Base-by-base conservation (phyloP, 2,113 vertebrate species). In the Microtus montanus region DNA sequence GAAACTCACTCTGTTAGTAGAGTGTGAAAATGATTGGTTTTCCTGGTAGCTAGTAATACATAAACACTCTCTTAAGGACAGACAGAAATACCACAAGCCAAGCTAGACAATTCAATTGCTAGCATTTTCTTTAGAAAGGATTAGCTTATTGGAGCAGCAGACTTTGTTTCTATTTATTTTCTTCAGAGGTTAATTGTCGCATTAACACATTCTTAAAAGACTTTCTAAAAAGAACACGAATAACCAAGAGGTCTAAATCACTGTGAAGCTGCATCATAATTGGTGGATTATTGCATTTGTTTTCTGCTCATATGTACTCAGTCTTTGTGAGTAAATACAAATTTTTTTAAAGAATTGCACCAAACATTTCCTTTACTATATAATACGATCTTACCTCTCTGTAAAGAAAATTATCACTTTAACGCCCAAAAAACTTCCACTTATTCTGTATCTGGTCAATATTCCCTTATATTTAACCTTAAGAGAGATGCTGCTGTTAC, bases 191-290 rank as follows among this genome's bases (percentile, higher is more conserved):
- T 85, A 41, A 92, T 82, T 83, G 54, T 87, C 54, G 79, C 47
- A 91, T 52, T 89, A 93, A 79, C 63, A 87, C 2, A 12, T 74
- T 83, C 73, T 87, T 35, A 0, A 30, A 85, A 66, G 28, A 38
- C 88, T 91, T 17, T 87, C 61, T 88, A n/a, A 92, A 75, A 41
- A 84, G 14, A 95, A 75, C 49, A 66, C 28, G 13, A 91, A 35
- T 63, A 74, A 87, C 4, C 30, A 74, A 33, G 77, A 54, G 12
- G 20, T 91, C 73, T 83, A n/a, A 95, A 70, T 58, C n/a, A 71
- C 3, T 66, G 2, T 66, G 70, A 84, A 90, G 85, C 14, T 26
- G 4, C n/a, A 63, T 9, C 49, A 28, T 90, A 82, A 77, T 44
- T 87, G 54, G 70, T 92, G 33, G 4, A 84, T 92, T 94, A 68